Conservation (phyloP, 1,140 invertebrate species). For the Druon quercuslanigerum region DNA sequence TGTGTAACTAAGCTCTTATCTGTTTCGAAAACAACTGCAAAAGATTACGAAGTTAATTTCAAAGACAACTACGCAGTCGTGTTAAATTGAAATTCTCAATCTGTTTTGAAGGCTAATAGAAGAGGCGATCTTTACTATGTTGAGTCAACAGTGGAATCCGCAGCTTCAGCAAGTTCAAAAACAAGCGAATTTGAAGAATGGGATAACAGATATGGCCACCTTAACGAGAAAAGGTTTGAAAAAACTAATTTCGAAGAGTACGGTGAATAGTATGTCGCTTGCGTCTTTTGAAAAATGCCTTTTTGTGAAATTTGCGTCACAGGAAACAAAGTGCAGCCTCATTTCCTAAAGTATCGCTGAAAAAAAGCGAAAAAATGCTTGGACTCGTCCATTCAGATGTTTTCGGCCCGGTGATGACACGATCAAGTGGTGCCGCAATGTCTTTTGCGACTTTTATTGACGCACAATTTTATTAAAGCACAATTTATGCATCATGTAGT, state of each 20-base stretch:
- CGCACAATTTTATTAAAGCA: no score
- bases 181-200: slow-evolving; percentile 7
- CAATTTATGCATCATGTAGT: no score
- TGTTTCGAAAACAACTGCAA: slow-evolving; percentile 30
- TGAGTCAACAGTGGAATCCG: background rate
- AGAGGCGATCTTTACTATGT: slow-evolving; percentile 34
- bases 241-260: slow-evolving; percentile 10
- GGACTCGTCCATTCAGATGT: slow-evolving; percentile 51
- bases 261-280: slow-evolving; percentile 32
- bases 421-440: slow-evolving; percentile 41
- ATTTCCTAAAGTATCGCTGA: slow-evolving; percentile 18
- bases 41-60: slow-evolving; percentile 16
- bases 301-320: slow-evolving; percentile 28
- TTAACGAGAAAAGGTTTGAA: slow-evolving; percentile 32
- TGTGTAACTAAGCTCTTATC: slow-evolving; percentile 44
- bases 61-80: slow-evolving; percentile 28
- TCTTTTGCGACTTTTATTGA: slow-evolving; percentile 51
- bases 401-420: slow-evolving; percentile 53
- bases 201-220: slow-evolving; percentile 39
- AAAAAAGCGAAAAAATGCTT: background rate
- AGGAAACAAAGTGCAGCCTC: slow-evolving; percentile 13
- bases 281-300: background rate
- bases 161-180: background rate
- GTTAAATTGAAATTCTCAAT: background rate
- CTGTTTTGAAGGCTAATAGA: slow-evolving; percentile 24